Evolutionary conservation across 64 coral and sea anemone genomes (phyloP).

Genomic region (Pachyseris speciosa): DNA sequence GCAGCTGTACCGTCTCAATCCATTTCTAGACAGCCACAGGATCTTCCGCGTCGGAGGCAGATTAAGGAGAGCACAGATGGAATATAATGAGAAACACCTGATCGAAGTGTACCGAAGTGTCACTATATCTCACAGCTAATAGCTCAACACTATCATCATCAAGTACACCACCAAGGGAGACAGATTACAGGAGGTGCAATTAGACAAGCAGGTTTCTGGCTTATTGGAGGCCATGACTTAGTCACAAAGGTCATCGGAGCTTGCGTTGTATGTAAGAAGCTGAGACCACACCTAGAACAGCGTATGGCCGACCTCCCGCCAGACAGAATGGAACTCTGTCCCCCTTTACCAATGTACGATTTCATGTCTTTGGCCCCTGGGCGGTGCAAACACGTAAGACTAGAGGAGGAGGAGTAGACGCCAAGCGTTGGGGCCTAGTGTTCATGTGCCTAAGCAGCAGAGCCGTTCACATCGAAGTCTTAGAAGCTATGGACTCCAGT

Average conservation of each 20-base stretch:
- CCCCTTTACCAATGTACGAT: too few species aligned
- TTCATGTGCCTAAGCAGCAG: not conserved
- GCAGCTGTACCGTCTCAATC: not conserved
- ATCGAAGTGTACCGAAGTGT: not conserved
- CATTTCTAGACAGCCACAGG: not conserved
- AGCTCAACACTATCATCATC: not conserved
- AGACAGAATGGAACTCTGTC: too few species aligned
- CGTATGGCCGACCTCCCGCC: too few species aligned
- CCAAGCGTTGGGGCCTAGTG: conserved; percentile 28
- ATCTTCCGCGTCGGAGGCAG: not conserved
- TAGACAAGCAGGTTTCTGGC: conserved; percentile 13
- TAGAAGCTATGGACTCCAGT: not conserved
- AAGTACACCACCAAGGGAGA: too few species aligned
- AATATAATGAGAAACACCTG: not conserved
- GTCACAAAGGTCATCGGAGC: not conserved
- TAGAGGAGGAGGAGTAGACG: not conserved
- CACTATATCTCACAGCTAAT: conserved; percentile 1
- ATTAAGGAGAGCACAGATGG: not conserved
- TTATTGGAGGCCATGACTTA: too few species aligned
- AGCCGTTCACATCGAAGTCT: not conserved
- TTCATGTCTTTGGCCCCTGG: not conserved
- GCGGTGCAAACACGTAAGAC: not conserved
- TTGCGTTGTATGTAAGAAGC: not conserved
- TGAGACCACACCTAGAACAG: not conserved
- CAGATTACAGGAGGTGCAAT: not conserved